Base-by-base conservation (phyloP, 1,140 invertebrate genomes). In the Orchesella cincta region DNA sequence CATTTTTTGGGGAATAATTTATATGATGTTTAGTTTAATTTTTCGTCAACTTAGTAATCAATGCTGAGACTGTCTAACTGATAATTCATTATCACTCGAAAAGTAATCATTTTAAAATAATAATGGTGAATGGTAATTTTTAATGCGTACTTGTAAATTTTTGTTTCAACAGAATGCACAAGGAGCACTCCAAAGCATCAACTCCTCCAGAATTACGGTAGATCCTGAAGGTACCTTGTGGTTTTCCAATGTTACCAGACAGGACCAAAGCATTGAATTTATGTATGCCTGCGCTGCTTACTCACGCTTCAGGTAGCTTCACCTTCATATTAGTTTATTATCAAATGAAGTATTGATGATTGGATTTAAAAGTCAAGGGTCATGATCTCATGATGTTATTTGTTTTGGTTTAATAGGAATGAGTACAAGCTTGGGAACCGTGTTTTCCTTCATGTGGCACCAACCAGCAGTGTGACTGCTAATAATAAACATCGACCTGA, bases 191-290 rank as follows among this genome's bases (percentile, higher is more conserved):
- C 92, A 92, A 82, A 94, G 92, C 46, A 95, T 97, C 75, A 97
- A 97, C 83, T 94, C 93, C 83, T 95, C 94, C 0, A 88, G 95
- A 75, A 95, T 97, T 90, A 97, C 95, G 1, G 87, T 97, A 20
- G 95, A 97, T 86, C 95, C 95, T 0, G 95, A 97, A 87, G 95
- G 95, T 46, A 94, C 93, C 82, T 86, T 98, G 0, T 96, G 94
- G 92, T 97, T 97, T 86, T 95, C 94, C 31, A 97, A 97, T 86
- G 92, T 98, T 3, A 97, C 94, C 0, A 88, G 90, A 74, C 26
- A 89, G n/a, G 95, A 98, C 85, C 90, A 90, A 8, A 93, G 92
- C 73, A 89, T 91, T 18, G 91, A 95, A 81, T 94, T 91, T 84
- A 90, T 90, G 75, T 98, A 98, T 84, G 93, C 93, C 62, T 98